A percentile compares a stretch with the other conserved stretches of the same genome.
phyloP scores from a whole-genome alignment of 2,113 vertebrate genomes.

The Pampusana beccarii region DNA sequence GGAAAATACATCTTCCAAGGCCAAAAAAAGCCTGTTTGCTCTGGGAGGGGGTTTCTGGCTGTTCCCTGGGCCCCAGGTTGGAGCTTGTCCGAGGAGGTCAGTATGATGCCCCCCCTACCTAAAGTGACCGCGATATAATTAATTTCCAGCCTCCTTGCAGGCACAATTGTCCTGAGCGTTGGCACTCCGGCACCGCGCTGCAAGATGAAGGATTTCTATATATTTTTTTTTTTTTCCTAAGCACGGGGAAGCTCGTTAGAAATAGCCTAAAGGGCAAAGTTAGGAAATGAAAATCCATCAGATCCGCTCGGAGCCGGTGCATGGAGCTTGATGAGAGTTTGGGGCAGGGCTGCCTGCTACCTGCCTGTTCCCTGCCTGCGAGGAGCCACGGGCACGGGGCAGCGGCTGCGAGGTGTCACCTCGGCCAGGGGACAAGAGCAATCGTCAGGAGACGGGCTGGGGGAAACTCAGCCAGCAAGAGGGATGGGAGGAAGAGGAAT shows the following conservation, averaged over 20 bases:
- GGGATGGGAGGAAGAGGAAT: background rate
- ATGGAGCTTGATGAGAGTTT: background rate
- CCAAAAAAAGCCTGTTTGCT: background rate
- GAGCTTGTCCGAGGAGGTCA: background rate
- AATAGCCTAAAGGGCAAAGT: constrained; percentile 47
- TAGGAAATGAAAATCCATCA: constrained; percentile 53
- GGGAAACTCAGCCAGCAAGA: background rate
- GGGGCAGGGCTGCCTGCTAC: background rate
- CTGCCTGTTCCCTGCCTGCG: background rate
- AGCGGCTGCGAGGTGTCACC: fast-evolving
- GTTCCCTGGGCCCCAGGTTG: background rate
- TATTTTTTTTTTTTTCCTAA: background rate
- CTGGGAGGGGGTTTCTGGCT: background rate
- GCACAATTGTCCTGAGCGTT: background rate
- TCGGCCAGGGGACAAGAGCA: background rate
- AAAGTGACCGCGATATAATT: background rate
- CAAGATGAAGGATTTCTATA: constrained; percentile 19
- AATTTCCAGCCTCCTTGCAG: background rate
- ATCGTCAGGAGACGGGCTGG: fast-evolving
- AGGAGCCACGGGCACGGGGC: fast-evolving
- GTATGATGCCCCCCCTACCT: background rate
- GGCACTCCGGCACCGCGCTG: background rate
- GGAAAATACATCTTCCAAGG: background rate
- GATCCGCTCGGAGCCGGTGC: background rate
- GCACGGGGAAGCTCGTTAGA: constrained; percentile 42